Evolutionary conservation across 92 coral and sea anemone genomes (phyloP).

Genomic region (Epizoanthus fatuus): DNA sequence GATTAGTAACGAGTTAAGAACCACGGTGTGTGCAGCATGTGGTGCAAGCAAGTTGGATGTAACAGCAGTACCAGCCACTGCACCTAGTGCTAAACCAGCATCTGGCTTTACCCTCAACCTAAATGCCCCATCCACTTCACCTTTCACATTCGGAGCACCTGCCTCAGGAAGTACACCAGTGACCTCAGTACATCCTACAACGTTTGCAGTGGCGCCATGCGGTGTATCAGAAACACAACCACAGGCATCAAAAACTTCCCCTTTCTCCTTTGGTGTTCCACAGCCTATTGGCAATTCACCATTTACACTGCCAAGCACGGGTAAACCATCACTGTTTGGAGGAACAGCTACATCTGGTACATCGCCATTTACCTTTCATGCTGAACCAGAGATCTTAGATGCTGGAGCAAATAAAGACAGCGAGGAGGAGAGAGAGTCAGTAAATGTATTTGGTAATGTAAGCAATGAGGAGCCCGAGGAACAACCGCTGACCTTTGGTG

Average conservation of each 20-base stretch:
- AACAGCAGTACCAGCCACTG: not conserved
- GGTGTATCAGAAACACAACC: slow-evolving; percentile 27
- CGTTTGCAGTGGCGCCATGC: slow-evolving; percentile 47
- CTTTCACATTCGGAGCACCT: slow-evolving; percentile 49
- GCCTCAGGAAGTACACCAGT: slow-evolving; percentile 14
- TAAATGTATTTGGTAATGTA: slow-evolving; percentile 58
- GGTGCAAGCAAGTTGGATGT: slow-evolving; percentile 61
- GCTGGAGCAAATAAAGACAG: not conserved
- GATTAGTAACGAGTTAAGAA: slow-evolving; percentile 61
- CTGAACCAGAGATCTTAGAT: slow-evolving; percentile 6
- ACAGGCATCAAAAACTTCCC: slow-evolving; percentile 7
- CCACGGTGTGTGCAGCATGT: slow-evolving; percentile 80
- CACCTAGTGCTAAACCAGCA: not conserved
- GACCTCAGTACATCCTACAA: not conserved
- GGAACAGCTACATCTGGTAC: slow-evolving; percentile 14
- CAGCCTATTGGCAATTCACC: slow-evolving; percentile 31
- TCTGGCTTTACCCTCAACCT: slow-evolving; percentile 11
- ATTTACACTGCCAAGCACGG: slow-evolving; percentile 4
- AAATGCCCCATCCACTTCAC: not conserved
- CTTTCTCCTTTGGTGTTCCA: slow-evolving; percentile 37
- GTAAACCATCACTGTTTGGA: not conserved
- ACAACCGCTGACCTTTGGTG: slow-evolving; percentile 71
- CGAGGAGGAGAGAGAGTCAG: not conserved
- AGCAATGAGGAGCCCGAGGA: slow-evolving; percentile 12
- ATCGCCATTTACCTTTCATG: slow-evolving; percentile 38